These are phyloP conservation scores for Panthera uncia DNA, from an alignment of 2,113 vertebrate species.

Conservation along the genomic window DNA sequence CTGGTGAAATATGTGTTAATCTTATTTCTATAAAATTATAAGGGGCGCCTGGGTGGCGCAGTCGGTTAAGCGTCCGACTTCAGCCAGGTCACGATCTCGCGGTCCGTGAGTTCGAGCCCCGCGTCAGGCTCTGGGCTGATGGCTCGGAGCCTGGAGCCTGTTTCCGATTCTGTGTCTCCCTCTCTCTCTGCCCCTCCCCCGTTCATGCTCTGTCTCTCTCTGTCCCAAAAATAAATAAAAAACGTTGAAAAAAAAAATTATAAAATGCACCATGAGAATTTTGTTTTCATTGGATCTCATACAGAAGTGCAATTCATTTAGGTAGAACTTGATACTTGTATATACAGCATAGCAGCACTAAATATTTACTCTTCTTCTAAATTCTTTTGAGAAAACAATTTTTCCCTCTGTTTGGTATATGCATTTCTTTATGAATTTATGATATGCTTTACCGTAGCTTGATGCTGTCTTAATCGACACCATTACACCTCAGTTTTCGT, in stretches of 20 bases:
- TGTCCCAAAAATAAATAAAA: no score
- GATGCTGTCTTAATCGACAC: not conserved
- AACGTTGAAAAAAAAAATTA: not conserved
- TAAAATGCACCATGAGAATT: not conserved
- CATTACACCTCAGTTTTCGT: not conserved
- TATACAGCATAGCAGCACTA: not conserved
- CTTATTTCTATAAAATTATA: not conserved
- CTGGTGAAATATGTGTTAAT: not conserved
- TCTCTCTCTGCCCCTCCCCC: no score
- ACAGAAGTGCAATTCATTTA: not conserved
- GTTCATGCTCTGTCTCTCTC: no score
- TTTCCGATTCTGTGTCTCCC: no score
- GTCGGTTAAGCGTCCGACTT: no score
- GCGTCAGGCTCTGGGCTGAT: no score
- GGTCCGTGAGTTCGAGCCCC: no score
- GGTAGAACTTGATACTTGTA: not conserved
- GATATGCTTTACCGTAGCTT: not conserved
- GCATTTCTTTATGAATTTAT: slow-evolving; percentile 10
- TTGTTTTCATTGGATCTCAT: not conserved
- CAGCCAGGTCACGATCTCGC: no score
- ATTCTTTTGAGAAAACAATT: not conserved
- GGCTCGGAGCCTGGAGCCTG: no score
- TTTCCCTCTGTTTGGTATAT: not conserved
- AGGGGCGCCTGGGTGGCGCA: no score
- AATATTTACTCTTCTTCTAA: not conserved